Conservation (phyloP, 1,140 invertebrate genomes). For the Drosophila sp. region DNA sequence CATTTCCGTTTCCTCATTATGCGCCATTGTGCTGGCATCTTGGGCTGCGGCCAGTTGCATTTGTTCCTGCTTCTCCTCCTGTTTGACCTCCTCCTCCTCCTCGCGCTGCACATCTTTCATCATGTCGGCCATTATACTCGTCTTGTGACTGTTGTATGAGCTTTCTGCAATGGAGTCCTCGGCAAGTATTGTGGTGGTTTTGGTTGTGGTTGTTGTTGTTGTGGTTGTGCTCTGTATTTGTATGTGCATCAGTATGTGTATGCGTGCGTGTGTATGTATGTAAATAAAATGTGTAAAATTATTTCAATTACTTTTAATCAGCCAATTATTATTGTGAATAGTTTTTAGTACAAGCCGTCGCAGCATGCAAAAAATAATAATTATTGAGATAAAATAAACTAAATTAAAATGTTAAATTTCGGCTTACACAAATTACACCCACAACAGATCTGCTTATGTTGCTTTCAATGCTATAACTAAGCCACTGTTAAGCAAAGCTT, state of each 20-base stretch:
- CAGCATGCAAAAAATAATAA: constrained; percentile 44
- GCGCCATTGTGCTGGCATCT: constrained; percentile 56
- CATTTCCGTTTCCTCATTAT: constrained; percentile 64
- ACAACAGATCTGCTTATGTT: background rate
- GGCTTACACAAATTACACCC: constrained; percentile 62
- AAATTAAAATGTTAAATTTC: constrained; percentile 4
- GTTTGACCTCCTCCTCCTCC: background rate
- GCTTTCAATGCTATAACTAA: constrained; percentile 32
- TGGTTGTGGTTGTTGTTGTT: constrained; percentile 16
- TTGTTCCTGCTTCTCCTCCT: constrained; percentile 10
- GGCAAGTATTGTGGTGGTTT: constrained; percentile 46
- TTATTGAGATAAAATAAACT: no score
- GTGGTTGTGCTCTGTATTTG: constrained; percentile 46
- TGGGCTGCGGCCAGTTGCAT: constrained; percentile 48
- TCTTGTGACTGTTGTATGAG: constrained; percentile 39
- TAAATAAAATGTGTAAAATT: constrained; percentile 68
- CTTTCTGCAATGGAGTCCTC: constrained; percentile 45
- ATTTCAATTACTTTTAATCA: constrained; percentile 53
- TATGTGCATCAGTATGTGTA: constrained; percentile 1
- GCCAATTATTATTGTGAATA: constrained; percentile 50
- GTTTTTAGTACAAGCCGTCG: constrained; percentile 28
- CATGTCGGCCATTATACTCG: constrained; percentile 41
- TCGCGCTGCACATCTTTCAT: constrained; percentile 18
- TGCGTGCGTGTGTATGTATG: constrained; percentile 32
- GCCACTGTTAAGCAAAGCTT: constrained; percentile 25